phyloP scores from a whole-genome alignment of 2,797 vertebrate genomes.

The Gila robusta region DNA sequence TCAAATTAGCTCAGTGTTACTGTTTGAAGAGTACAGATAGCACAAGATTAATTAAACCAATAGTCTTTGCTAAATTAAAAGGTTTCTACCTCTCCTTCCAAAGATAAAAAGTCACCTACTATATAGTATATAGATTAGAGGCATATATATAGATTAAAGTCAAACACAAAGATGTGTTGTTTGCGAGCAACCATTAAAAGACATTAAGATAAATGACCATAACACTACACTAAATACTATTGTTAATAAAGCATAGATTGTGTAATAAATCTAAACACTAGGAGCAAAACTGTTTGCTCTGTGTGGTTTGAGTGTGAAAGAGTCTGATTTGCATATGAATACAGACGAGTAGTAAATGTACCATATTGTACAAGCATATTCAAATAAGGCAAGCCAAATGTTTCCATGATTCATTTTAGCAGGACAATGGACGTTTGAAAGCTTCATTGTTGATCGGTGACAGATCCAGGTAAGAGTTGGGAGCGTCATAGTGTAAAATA shows the following conservation, averaged over 20 bases:
- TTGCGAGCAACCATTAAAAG: neutral
- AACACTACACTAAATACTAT: neutral
- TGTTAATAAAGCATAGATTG: constrained; percentile 24
- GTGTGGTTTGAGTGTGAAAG: neutral
- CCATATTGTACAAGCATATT: constrained; percentile 30
- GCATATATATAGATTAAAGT: neutral
- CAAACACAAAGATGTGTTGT: neutral
- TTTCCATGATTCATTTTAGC: constrained; percentile 27
- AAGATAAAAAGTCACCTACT: neutral
- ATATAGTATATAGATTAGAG: too few species aligned
- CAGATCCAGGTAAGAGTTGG: constrained; percentile 18
- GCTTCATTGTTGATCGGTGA: constrained; percentile 28
- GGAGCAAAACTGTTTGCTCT: neutral
- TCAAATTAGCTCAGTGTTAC: neutral
- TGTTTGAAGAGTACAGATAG: neutral
- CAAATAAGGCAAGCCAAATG: constrained; percentile 19
- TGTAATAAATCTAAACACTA: constrained; percentile 5
- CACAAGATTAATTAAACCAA: neutral
- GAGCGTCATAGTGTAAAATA: neutral
- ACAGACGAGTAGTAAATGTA: constrained; percentile 42
- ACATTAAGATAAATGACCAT: constrained; percentile 22
- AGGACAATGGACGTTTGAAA: constrained; percentile 41
- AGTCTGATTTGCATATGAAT: constrained; percentile 47
- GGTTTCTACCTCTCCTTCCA: neutral
- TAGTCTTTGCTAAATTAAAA: neutral